These are phyloP conservation scores for Wasmannia auropunctata DNA, from an alignment of 1,140 invertebrate species.

Conservation along the genomic window DNA sequence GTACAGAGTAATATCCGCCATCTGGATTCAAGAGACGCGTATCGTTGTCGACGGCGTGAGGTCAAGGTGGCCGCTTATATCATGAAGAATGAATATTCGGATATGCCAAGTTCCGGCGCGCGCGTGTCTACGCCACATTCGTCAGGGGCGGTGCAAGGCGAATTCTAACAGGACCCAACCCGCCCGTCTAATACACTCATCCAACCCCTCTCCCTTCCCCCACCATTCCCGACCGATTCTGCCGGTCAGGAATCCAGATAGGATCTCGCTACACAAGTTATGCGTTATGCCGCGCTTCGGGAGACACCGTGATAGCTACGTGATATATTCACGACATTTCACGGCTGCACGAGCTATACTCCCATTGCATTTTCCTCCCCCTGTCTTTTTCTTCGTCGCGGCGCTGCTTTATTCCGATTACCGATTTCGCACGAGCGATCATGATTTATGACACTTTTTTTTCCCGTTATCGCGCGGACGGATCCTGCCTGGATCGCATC, in stretches of 20 bases:
- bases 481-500: conserved; percentile 34
- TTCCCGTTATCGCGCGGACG: conserved; percentile 55
- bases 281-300: conserved; percentile 69
- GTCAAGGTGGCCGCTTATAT: conserved; percentile 67
- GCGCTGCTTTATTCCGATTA: conserved; percentile 22
- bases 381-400: background rate
- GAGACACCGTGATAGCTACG: conserved; percentile 65
- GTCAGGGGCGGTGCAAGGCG: conserved; percentile 75
- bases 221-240: conserved; percentile 21
- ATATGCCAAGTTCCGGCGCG: conserved; percentile 25
- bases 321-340: conserved; percentile 66
- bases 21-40: conserved; percentile 2
- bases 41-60: conserved; percentile 11
- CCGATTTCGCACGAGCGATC: conserved; percentile 59
- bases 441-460: conserved; percentile 67
- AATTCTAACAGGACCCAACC: conserved; percentile 69
- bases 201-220: conserved; percentile 32
- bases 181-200: conserved; percentile 77
- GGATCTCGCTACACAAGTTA: conserved; percentile 71
- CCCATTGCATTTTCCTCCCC: conserved; percentile 16
- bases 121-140: conserved; percentile 80
- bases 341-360: conserved; percentile 36
- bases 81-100: conserved; percentile 67
- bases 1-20: conserved; percentile 19
- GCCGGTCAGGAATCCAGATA: conserved; percentile 65